Percentiles rank a stretch among this genome's conserved stretches.
Conservation (phyloP, 1,140 invertebrate genomes). For the Scaptomyza hsui region DNA sequence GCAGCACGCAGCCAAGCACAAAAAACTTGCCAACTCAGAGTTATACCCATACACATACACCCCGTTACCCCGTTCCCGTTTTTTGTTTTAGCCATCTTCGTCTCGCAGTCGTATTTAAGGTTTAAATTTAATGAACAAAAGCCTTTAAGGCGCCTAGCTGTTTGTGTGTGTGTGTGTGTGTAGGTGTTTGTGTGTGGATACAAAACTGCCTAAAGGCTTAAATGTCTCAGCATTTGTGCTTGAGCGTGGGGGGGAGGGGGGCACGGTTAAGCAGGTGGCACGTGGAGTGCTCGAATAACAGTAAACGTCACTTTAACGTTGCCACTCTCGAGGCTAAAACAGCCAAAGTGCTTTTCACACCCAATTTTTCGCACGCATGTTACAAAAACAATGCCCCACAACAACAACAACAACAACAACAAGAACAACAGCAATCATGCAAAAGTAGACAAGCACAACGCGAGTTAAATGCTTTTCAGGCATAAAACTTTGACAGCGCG, state of each 20-base stretch:
- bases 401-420: slow-evolving; percentile 36
- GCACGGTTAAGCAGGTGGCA: background rate
- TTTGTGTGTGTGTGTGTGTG: slow-evolving; percentile 4
- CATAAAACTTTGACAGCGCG: slow-evolving; percentile 58
- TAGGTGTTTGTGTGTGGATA: slow-evolving; percentile 12
- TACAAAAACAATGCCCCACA: slow-evolving; percentile 50
- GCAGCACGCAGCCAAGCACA: background rate
- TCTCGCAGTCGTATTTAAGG: slow-evolving; percentile 37
- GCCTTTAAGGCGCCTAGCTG: slow-evolving; percentile 48
- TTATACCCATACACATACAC: too few relatives aligned
- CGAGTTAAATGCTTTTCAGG: slow-evolving; percentile 63
- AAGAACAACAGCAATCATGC: slow-evolving; percentile 27
- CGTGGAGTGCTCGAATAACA: slow-evolving; percentile 59
- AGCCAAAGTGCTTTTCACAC: slow-evolving; percentile 76
- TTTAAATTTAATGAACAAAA: slow-evolving; percentile 75
- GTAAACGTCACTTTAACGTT: slow-evolving; percentile 74
- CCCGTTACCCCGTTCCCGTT: background rate
- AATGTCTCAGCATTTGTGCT: slow-evolving; percentile 24
- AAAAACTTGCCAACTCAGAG: background rate
- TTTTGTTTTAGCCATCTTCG: slow-evolving; percentile 49
- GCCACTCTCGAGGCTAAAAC: slow-evolving; percentile 50
- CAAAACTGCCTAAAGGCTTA: slow-evolving; percentile 62
- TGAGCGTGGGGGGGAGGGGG: background rate
- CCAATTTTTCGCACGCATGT: slow-evolving; percentile 65
- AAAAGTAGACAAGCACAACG: slow-evolving; percentile 39